Percentiles rank a stretch among this genome's conserved stretches.
Conservation (phyloP, 2,888 invertebrate genomes). For the Drosophila macrospina region DNA sequence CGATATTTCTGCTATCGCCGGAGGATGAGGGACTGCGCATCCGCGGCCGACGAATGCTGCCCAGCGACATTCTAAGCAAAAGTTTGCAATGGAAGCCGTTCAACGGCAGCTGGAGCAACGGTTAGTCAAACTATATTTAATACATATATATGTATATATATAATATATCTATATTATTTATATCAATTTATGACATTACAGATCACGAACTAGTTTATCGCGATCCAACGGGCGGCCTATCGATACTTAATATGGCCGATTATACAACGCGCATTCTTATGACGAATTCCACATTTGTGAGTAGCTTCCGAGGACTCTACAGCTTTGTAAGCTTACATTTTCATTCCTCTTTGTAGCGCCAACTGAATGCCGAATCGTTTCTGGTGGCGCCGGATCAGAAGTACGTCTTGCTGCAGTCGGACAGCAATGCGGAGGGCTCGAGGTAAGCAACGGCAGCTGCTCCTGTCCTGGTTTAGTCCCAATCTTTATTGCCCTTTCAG, state of each 20-base stretch:
- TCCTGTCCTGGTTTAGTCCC: neutral
- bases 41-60: conserved; percentile 89
- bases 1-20: conserved; percentile 95
- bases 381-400: conserved; percentile 91
- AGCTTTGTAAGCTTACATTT: neutral
- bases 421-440: conserved; percentile 85
- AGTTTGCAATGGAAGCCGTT: conserved; percentile 88
- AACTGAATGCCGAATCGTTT: conserved; percentile 91
- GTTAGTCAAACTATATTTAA: conserved; percentile 83
- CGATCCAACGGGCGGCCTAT: conserved; percentile 91
- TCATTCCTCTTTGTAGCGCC: conserved; percentile 87
- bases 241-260: conserved; percentile 91
- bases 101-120: conserved; percentile 92
- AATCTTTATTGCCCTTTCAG: conserved; percentile 47
- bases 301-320: conserved; percentile 83
- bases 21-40: conserved; percentile 89
- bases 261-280: conserved; percentile 90
- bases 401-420: conserved; percentile 91
- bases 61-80: conserved; percentile 89
- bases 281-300: conserved; percentile 93
- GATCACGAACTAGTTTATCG: conserved; percentile 92
- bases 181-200: conserved; percentile 72
- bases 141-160: neutral
- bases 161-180: neutral
- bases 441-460: conserved; percentile 41